Evolutionary conservation across 2,888 invertebrate species (phyloP), one percentile per base, ranked within the genome.

Genomic region (Agriopis marginaria): DNA sequence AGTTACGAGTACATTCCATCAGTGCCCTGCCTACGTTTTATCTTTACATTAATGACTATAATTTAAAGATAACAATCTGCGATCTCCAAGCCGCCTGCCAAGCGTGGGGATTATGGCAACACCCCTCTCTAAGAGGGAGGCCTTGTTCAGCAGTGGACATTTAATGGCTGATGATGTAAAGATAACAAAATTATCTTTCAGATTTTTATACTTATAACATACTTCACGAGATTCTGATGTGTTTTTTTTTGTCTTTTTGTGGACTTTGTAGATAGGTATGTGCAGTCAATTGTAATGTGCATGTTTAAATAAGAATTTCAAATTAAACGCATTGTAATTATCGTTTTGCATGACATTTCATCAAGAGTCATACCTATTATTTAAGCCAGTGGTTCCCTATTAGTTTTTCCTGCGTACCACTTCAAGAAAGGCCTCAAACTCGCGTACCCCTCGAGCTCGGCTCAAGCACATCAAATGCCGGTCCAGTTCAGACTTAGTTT

Each of bases 271-370:
- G 42, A 44, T 42, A 42, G 39, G 10, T 12, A n/a, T 9, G 14
- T 55, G 55, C n/a, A 42, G 55, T 42, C 42, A 55, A 42, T 55
- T 55, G 12, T 42, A 42, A 42, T 14, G 40, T 42, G 40, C 40
- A 55, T 14, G 42, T 42, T 32, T 42, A 42, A 42, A 40, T 55
- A n/a, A 3, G 40, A 55, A 14, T 42, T 9, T 32, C 0, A 42
- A 9, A 42, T 42, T 14, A 42, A 55, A 42, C 54, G 9, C 11
- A 10, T 14, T 14, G 5, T 55, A 12, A 55, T 14, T 55, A 42
- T 17, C 14, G 40, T 17, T 55, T 17, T 42, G 40, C 5, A 55
- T 0, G 0, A 42, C 42, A 55, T 54, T 54, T 54, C 7, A 54
- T 39, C 12, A 39, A 54, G 12, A 39, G 32, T 39, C 39, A 32